Conservation (phyloP, 2,888 invertebrate genomes). For the Lepidocyrtoides sp. region DNA sequence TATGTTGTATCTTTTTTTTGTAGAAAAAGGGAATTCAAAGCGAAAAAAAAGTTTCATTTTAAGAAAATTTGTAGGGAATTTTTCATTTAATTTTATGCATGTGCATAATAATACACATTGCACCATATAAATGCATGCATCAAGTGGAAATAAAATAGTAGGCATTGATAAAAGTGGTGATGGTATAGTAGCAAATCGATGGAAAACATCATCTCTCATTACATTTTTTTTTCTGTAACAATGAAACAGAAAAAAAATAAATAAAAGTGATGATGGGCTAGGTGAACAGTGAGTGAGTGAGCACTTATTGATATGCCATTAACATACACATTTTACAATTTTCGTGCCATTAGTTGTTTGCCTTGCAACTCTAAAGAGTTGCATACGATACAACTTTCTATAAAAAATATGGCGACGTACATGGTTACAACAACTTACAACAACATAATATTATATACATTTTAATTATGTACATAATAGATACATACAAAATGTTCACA, state of each 20-base stretch:
- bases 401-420: conserved; percentile 42
- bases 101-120: conserved; percentile 22
- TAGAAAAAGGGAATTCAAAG: conserved; percentile 27
- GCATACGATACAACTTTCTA: conserved; percentile 25
- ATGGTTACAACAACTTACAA: neutral
- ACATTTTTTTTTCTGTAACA: neutral
- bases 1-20: neutral
- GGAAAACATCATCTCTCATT: conserved; percentile 17
- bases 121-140: neutral
- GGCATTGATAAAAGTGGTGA: conserved; percentile 7
- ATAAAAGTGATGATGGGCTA: conserved; percentile 41
- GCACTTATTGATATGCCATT: conserved; percentile 55
- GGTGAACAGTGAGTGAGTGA: neutral
- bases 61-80: conserved; percentile 33
- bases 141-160: conserved; percentile 8
- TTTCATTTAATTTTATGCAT: conserved; percentile 21
- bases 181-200: neutral
- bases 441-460: conserved; percentile 4
- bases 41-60: conserved; percentile 40
- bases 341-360: conserved; percentile 44
- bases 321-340: conserved; percentile 54
- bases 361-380: conserved; percentile 28
- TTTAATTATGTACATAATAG: conserved; percentile 34
- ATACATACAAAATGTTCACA: neutral
- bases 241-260: conserved; percentile 17